Percentiles rank a stretch among this genome's conserved stretches.
Evolutionary conservation across 2,888 invertebrate genomes (phyloP).

Genomic region (Drosophila putrida): DNA sequence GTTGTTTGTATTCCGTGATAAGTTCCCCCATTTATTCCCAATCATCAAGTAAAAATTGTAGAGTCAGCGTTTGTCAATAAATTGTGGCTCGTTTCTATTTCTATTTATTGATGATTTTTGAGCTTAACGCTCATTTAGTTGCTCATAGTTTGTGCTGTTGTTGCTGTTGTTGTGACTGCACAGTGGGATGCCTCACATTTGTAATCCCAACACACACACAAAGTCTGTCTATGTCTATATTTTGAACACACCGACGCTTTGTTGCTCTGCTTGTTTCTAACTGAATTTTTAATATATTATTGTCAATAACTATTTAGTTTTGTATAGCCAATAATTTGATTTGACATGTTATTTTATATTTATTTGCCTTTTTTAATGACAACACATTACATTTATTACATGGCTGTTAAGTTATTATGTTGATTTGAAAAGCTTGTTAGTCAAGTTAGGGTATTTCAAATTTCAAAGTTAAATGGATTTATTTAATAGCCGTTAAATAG

Average conservation of each 20-base stretch:
- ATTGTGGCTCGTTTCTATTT: slow-evolving; percentile 36
- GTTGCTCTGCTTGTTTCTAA: slow-evolving; percentile 12
- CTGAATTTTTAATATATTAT: background rate
- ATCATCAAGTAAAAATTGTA: slow-evolving; percentile 25
- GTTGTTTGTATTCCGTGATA: slow-evolving; percentile 9
- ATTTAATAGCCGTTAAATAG: slow-evolving; percentile 53
- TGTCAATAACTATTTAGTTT: slow-evolving; percentile 5
- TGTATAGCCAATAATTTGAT: slow-evolving; percentile 5
- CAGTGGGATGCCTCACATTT: slow-evolving; percentile 45
- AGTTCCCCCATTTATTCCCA: background rate
- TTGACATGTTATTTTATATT: slow-evolving; percentile 1
- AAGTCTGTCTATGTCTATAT: too few relatives aligned
- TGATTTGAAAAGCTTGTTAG: slow-evolving; percentile 8
- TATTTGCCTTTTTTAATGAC: slow-evolving; percentile 14
- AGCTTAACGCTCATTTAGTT: slow-evolving; percentile 17
- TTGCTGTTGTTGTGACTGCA: slow-evolving; percentile 29
- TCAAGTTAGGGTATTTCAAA: slow-evolving; percentile 37
- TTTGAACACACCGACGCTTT: background rate
- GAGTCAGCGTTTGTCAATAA: slow-evolving; percentile 60
- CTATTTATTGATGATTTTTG: slow-evolving; percentile 35
- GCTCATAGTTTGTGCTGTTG: background rate
- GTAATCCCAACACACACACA: slow-evolving; percentile 10
- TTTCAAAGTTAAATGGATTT: slow-evolving; percentile 36
- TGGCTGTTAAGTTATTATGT: slow-evolving; percentile 4
- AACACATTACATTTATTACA: slow-evolving; percentile 6